phyloP scores from a whole-genome alignment of 2,888 invertebrate genomes.

The Ischnura elegans region DNA sequence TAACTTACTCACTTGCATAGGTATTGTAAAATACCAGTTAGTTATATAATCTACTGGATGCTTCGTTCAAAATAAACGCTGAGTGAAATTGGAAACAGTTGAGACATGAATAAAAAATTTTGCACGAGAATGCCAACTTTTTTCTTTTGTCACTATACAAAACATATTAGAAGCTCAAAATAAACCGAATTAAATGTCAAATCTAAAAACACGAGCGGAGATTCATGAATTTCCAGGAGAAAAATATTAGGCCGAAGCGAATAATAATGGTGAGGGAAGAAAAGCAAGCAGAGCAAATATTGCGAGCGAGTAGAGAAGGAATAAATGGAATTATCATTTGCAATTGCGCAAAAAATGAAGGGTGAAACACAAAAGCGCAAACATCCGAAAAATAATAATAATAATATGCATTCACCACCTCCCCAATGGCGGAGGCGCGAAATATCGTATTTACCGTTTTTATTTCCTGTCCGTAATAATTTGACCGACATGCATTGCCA shows the following conservation, averaged over 20 bases:
- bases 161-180: background rate
- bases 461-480: background rate
- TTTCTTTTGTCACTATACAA: background rate
- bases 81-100: background rate
- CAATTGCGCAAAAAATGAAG: background rate
- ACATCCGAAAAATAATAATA: conserved; percentile 13
- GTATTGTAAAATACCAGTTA: background rate
- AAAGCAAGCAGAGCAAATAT: conserved; percentile 37
- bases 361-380: conserved; percentile 4
- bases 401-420: background rate
- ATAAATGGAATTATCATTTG: conserved; percentile 37
- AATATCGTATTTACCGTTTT: conserved; percentile 33
- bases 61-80: background rate
- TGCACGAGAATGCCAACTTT: background rate
- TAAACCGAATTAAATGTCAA: conserved; percentile 15
- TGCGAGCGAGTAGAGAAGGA: conserved; percentile 15
- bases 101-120: background rate
- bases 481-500: background rate
- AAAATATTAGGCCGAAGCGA: conserved; percentile 18
- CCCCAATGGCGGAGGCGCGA: background rate
- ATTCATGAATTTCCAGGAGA: conserved; percentile 5
- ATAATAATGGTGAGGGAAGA: background rate
- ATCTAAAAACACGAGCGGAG: background rate
- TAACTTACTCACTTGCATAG: too few relatives aligned
- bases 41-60: background rate